Conservation (phyloP, 1,140 invertebrate species). For the Drosophila truncata region DNA sequence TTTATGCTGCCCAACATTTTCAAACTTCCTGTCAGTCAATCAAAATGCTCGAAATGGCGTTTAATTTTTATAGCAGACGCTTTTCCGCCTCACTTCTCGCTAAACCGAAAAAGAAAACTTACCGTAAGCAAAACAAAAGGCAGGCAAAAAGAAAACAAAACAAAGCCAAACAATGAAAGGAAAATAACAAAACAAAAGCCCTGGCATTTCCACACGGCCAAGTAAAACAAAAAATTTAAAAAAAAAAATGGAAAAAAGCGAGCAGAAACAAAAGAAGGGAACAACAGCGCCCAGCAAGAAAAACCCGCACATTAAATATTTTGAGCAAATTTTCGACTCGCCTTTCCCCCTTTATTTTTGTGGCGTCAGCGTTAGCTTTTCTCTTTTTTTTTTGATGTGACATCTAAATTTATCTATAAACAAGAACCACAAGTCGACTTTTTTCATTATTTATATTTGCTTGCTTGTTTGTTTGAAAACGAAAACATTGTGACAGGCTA, state of each 20-base stretch:
- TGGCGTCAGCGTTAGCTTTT: slow-evolving; percentile 33
- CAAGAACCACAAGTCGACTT: slow-evolving; percentile 40
- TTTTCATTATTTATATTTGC: slow-evolving; percentile 38
- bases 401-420: slow-evolving; percentile 78
- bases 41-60: slow-evolving; percentile 68
- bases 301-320: slow-evolving; percentile 51
- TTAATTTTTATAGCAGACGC: slow-evolving; percentile 76
- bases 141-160: slow-evolving; percentile 53
- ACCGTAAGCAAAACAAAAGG: slow-evolving; percentile 32
- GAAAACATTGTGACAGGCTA: slow-evolving; percentile 53
- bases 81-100: slow-evolving; percentile 33
- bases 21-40: slow-evolving; percentile 70
- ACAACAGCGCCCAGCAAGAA: slow-evolving; percentile 23
- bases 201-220: slow-evolving; percentile 59
- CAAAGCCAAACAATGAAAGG: slow-evolving; percentile 55
- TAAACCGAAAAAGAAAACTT: slow-evolving; percentile 32
- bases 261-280: slow-evolving; percentile 4
- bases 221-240: slow-evolving; percentile 52
- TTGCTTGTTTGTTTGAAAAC: slow-evolving; percentile 46
- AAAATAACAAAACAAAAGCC: slow-evolving; percentile 62
- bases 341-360: slow-evolving; percentile 23
- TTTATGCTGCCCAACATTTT: slow-evolving; percentile 48
- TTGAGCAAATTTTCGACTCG: slow-evolving; percentile 55
- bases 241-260: slow-evolving; percentile 25
- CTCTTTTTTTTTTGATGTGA: slow-evolving; percentile 21